A percentile compares a stretch with the other conserved stretches of the same genome.
phyloP scores from a whole-genome alignment of 1,140 invertebrate species.

The Macrotrachela quadricornifera region DNA sequence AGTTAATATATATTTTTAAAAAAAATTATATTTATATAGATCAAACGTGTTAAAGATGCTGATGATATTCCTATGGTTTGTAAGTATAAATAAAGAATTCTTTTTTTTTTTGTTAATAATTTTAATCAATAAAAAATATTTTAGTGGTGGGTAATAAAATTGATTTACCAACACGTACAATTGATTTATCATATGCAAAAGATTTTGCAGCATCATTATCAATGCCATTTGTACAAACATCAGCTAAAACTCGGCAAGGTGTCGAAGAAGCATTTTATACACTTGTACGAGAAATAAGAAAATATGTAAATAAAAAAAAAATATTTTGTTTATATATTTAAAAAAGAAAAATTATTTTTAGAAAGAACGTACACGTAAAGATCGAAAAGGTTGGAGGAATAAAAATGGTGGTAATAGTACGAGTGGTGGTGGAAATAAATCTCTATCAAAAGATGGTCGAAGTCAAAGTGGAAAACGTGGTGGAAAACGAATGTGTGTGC shows the following conservation, averaged over 20 bases:
- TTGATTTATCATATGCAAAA: conserved; percentile 65
- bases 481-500: too few species aligned
- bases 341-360: too few species aligned
- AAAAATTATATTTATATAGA: conserved; percentile 28
- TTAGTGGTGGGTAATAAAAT: conserved; percentile 92
- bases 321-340: too few species aligned
- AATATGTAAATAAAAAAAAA: conserved; percentile 36
- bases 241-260: conserved; percentile 81
- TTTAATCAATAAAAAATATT: conserved; percentile 6
- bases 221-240: conserved; percentile 93
- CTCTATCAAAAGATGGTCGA: too few species aligned
- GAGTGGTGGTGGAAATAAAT: too few species aligned
- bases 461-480: too few species aligned
- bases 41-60: conserved; percentile 92
- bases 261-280: conserved; percentile 99
- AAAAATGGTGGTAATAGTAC: too few species aligned
- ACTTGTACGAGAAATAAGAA: conserved; percentile 81
- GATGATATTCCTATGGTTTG: conserved; percentile 94
- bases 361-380: too few species aligned
- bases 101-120: background rate
- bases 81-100: conserved; percentile 32
- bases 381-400: too few species aligned
- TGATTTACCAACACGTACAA: conserved; percentile 67
- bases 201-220: conserved; percentile 81
- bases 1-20: too few species aligned